These are phyloP conservation scores for Sorex araneus DNA, from an alignment of 2,113 vertebrate species.

Conservation along the genomic window DNA sequence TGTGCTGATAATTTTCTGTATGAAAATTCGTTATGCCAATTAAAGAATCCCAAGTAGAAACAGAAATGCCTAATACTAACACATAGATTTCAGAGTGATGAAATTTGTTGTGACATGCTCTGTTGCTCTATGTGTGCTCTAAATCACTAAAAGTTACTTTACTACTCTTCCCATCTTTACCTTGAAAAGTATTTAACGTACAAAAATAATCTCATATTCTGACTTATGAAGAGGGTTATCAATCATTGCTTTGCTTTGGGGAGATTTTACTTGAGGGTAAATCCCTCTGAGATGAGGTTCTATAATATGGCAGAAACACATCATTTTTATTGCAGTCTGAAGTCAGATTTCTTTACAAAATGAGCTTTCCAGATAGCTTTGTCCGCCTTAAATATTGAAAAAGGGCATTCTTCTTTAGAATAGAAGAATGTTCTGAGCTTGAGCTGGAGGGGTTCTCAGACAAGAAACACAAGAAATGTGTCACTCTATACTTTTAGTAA, in stretches of 20 bases:
- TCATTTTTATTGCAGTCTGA: conserved; percentile 14
- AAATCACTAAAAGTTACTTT: conserved; percentile 21
- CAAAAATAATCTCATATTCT: not conserved
- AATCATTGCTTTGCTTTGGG: not conserved
- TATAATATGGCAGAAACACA: not conserved
- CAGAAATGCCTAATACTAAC: not conserved
- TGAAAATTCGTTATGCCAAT: not conserved
- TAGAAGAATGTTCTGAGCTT: not conserved
- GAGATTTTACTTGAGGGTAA: conserved; percentile 38
- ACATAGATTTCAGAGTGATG: not conserved
- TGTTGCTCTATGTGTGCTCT: not conserved
- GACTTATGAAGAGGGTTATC: not conserved
- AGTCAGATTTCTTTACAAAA: not conserved
- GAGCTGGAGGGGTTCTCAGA: not conserved
- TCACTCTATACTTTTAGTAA: not conserved
- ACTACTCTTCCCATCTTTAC: not conserved
- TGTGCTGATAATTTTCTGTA: not conserved
- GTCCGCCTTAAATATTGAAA: not conserved
- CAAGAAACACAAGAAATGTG: conserved; percentile 1
- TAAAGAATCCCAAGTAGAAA: not conserved
- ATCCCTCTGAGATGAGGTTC: not conserved
- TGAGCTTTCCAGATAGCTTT: not conserved
- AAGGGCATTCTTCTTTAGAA: not conserved
- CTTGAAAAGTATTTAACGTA: not conserved
- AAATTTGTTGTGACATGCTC: not conserved